Conservation (phyloP, 2,797 vertebrate species). For the Enteromius afrohamiltoni region DNA sequence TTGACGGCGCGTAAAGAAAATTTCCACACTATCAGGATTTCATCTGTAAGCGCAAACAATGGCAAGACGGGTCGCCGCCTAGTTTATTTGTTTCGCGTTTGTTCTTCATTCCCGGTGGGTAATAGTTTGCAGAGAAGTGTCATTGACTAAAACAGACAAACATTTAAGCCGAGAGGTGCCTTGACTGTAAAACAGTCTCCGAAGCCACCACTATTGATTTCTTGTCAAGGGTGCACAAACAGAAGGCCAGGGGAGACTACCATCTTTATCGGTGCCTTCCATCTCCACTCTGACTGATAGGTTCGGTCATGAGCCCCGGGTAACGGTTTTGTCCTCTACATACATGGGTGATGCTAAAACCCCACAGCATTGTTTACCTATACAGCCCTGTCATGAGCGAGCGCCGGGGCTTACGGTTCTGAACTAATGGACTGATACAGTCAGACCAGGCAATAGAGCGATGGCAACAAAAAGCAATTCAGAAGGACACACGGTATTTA, state of each 20-base stretch:
- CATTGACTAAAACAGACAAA: conserved; percentile 84
- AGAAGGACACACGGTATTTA: conserved; percentile 76
- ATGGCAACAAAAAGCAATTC: conserved; percentile 78
- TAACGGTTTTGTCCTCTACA: conserved; percentile 69
- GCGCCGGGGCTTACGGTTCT: conserved; percentile 67
- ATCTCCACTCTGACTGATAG: conserved; percentile 74
- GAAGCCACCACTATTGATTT: conserved; percentile 79
- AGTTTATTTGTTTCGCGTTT: conserved; percentile 81
- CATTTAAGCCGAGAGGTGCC: conserved; percentile 77
- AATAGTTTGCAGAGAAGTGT: conserved; percentile 79
- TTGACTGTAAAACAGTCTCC: conserved; percentile 80
- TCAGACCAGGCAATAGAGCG: conserved; percentile 69
- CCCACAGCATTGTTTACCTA: conserved; percentile 68
- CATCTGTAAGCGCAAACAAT: conserved; percentile 77
- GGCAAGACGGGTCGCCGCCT: conserved; percentile 63
- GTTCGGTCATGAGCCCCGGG: conserved; percentile 62
- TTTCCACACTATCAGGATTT: conserved; percentile 72
- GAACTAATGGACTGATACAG: conserved; percentile 80
- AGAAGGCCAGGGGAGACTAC: conserved; percentile 69
- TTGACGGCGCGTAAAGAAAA: conserved; percentile 71
- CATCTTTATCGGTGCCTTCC: conserved; percentile 77
- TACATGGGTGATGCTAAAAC: conserved; percentile 63
- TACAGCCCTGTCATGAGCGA: conserved; percentile 21
- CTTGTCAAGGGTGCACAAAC: conserved; percentile 78
- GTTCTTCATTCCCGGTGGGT: conserved; percentile 72